Evolutionary conservation across 92 coral and sea anemone species (phyloP), one percentile per base, ranked within the genome.

Genomic region (Desmophyllum pertusum): DNA sequence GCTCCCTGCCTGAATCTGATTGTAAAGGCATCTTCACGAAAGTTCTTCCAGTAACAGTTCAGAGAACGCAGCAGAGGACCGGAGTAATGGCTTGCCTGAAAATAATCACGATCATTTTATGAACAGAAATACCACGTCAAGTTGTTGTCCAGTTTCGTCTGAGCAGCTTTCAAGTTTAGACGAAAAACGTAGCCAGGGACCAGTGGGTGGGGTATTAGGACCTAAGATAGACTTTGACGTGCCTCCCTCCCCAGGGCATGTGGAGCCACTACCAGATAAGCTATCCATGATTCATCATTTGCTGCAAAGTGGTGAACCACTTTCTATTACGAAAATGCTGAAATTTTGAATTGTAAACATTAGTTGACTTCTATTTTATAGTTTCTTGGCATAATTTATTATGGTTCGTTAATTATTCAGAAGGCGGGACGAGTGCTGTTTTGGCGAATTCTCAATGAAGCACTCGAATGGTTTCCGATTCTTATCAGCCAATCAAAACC

Each of bases 211-310:
- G 62, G 64, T 66, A n/a, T 61, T 61, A 21, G 36, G 52, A 62
- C 41, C 5, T 64, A 30, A 30, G 64, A 7, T 40, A 13, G 75
- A 41, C 18, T 88, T 84, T 85, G 42, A 81, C 64, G 69, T 88
- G 3, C 94, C 94, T 27, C 86, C 90, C 70, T 91, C 94, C 52
- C 94, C 94, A 2, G 94, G 94, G n/a, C 71, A 46, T 62, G 78
- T 48, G 0, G 72, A 76, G 41, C 92, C 94, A 45, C 72, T 25
- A 40, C 75, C 61, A n/a, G 88, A 88, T 37, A 78, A 53, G 53
- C 78, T 91, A 21, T 52, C 77, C 57, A 36, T n/a, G 39, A 75
- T 91, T 21, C 87, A 91, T 35, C 61, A 67, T 25, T 59, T 35
- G 55, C 70, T 91, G 2, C 52, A 70, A 59, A 77, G n/a, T 51